Conservation (phyloP, 2,113 vertebrate genomes). For the Siniperca chuatsi region DNA sequence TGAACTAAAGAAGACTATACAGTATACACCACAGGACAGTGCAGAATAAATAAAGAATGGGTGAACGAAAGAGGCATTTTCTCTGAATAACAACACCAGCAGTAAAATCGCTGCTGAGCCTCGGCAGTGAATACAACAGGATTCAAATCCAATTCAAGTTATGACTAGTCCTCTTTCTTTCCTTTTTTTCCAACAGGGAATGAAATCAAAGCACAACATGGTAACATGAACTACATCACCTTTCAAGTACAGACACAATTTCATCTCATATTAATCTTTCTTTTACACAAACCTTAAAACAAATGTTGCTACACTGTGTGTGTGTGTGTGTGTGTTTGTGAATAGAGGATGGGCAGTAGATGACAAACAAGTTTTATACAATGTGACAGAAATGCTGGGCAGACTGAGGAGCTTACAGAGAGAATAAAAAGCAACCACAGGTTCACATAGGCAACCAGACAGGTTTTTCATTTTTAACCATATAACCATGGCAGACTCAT, state of each 20-base stretch:
- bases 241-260: conserved; percentile 65
- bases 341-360: conserved; percentile 28
- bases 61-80: conserved; percentile 31
- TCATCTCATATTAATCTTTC: conserved; percentile 54
- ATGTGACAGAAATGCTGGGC: conserved; percentile 51
- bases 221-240: conserved; percentile 71
- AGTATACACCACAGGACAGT: conserved; percentile 44
- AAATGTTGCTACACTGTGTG: conserved; percentile 40
- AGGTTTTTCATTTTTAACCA: conserved; percentile 51
- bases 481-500: conserved; percentile 36
- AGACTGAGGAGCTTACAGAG: conserved; percentile 65
- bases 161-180: conserved; percentile 31
- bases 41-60: conserved; percentile 48
- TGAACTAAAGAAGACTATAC: conserved; percentile 35
- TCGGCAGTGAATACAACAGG: conserved; percentile 25
- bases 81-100: conserved; percentile 32
- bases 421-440: conserved; percentile 64
- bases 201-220: conserved; percentile 77
- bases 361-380: conserved; percentile 53
- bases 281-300: conserved; percentile 64
- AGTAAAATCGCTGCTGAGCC: conserved; percentile 34
- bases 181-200: conserved; percentile 25
- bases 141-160: conserved; percentile 48
- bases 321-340: conserved; percentile 26
- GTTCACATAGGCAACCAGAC: conserved; percentile 72